Evolutionary conservation across 2,797 vertebrate genomes (phyloP).

Genomic region (Cercopithecus hamlyni): DNA sequence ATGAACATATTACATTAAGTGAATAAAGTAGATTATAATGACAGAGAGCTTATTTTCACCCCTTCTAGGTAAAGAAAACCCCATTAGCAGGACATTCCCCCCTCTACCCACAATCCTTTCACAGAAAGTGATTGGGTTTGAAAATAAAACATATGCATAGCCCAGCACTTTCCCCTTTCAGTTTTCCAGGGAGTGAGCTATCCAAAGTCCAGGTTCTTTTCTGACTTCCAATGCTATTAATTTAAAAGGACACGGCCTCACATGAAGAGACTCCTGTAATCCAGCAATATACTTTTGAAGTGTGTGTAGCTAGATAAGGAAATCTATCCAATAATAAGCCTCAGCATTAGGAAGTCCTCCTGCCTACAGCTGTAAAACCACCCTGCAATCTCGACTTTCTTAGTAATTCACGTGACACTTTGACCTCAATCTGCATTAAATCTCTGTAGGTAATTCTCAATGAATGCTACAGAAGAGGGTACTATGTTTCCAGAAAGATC

Average conservation of each 20-base stretch:
- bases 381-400: background rate
- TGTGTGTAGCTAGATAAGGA: background rate
- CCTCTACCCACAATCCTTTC: background rate
- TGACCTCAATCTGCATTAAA: background rate
- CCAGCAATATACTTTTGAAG: background rate
- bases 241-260: background rate
- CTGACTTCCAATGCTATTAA: background rate
- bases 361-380: background rate
- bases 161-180: background rate
- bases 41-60: background rate
- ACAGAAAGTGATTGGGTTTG: background rate
- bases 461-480: background rate
- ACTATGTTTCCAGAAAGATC: background rate
- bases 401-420: conserved; percentile 3
- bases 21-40: background rate
- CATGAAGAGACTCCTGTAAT: background rate
- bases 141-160: background rate
- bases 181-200: background rate
- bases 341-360: background rate
- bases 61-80: background rate
- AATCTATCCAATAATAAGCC: background rate
- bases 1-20: background rate
- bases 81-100: background rate
- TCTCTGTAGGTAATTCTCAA: background rate
- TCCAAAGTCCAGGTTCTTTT: background rate